phyloP scores from a whole-genome alignment of 2,888 invertebrate genomes.

The Athalia circularis region DNA sequence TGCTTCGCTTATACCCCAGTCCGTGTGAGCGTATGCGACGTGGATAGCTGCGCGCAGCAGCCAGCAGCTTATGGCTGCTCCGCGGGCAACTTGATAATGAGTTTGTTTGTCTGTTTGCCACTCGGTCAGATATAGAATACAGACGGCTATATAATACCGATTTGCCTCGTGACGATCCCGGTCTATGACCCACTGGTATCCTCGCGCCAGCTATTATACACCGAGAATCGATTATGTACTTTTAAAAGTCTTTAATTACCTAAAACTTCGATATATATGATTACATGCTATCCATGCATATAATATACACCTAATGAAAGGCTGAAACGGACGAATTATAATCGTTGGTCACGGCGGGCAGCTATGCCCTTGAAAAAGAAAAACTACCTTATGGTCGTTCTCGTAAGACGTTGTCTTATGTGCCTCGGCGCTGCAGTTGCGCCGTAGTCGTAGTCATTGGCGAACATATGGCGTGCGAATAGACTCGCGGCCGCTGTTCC shows the following conservation, averaged over 20 bases:
- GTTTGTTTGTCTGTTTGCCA: conserved; percentile 46
- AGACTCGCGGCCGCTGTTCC: conserved; percentile 62
- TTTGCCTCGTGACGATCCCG: conserved; percentile 30
- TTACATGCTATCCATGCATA: too few relatives aligned
- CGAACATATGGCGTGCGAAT: conserved; percentile 73
- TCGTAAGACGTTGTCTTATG: not conserved
- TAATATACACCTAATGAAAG: not conserved
- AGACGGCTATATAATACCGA: too few relatives aligned
- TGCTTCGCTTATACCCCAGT: conserved; percentile 1
- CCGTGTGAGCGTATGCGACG: too few relatives aligned
- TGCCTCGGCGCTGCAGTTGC: not conserved
- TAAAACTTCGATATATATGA: not conserved
- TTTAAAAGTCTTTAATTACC: not conserved
- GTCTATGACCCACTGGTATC: conserved; percentile 25
- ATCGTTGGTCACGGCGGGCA: not conserved
- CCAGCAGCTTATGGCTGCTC: not conserved
- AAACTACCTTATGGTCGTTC: conserved; percentile 5
- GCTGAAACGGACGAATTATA: too few relatives aligned
- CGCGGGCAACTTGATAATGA: conserved; percentile 47
- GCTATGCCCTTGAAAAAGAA: not conserved
- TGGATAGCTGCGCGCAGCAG: too few relatives aligned
- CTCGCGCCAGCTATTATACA: not conserved
- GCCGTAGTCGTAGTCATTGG: conserved; percentile 54
- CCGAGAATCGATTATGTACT: not conserved
- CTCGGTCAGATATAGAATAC: not conserved